Evolutionary conservation across 2,888 invertebrate species (phyloP), one percentile per base, ranked within the genome.

Genomic region (Catocala sponsa): DNA sequence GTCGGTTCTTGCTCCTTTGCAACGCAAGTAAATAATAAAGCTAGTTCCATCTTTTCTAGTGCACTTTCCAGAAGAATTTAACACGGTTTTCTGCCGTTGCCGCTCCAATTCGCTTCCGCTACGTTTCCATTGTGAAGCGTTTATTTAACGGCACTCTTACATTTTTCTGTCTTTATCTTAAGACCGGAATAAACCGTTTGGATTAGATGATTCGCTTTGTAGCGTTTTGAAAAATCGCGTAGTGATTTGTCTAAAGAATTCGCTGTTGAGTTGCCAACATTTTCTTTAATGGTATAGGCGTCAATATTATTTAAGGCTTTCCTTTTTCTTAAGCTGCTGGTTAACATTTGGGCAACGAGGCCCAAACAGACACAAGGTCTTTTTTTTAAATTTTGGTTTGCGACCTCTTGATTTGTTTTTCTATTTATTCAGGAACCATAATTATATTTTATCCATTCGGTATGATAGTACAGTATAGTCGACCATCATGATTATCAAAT

Each of bases 171-270:
- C 56, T 72, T 68, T 65, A 58, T 64, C 64, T 68, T 51, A 49
- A 63, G 62, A 41, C 55, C 48, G 55, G 52, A 63, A 70, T 69
- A 78, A 76, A 65, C 62, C 59, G 13, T 60, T 51, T 2, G 58
- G 67, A 72, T 77, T 67, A 68, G 61, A 71, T 55, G 55, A 68
- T 67, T 66, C 59, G 55, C 65, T 70, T 67, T 43, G 57, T 56
- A 61, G 48, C 58, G 55, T 59, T 48, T 12, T 55, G 25, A 73
- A 32, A 55, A 69, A 65, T 69, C 49, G 49, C 42, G 12, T 10
- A n/a, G 63, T 55, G 63, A 76, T 78, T 80, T 68, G 68, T 80
- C 43, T 32, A 51, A 43, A 52, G 25, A 25, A 13, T 58, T 65
- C 42, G 44, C 42, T 55, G 57, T 60, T 46, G 15, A 61, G 38